Evolutionary conservation across 2,113 vertebrate genomes (phyloP), one percentile per base, ranked within the genome.

Genomic region (Gymnogyps californianus): DNA sequence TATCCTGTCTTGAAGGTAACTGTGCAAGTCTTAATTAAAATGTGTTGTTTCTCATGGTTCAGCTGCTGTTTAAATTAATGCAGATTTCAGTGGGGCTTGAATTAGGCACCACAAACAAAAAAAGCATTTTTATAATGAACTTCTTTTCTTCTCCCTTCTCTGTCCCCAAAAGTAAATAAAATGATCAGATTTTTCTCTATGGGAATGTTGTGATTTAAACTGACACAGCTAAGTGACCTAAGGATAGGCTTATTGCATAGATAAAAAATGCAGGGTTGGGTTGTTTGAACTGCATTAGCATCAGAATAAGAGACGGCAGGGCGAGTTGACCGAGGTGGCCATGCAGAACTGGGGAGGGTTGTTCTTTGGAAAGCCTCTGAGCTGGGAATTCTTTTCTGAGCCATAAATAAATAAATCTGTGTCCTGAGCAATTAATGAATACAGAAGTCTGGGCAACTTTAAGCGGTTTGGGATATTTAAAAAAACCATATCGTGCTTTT

Each of bases 221-320:
- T 90, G 93, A 74, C 78, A 83, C 44, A 93, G 71, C 62, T 47
- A 80, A 96, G 51, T 89, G 93, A 95, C 82, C 82, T 92, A 86
- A 92, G 95, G 70, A 82, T 85, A 78, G 94, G 91, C 82, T 95
- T 96, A 91, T 90, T 97, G 91, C 89, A 71, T 69, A 78, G 86
- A 96, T 90, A 86, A 93, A 96, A 97, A 95, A 91, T 79, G 81
- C 76, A 85, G 81, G 78, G 77, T 87, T 97, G 87, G 67, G 65
- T 91, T 97, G 93, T 94, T 97, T 97, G 96, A 97, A 97, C 74
- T 94, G 19, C 59, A 96, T 97, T 97, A 97, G 88, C 96, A 96
- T 98, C 65, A 94, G 90, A 98, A 97, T 97, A 89, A 79, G 90
- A 88, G 69, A 87, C 16, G 64, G 67, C 75, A 84, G 74, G 59